These are phyloP conservation scores for Orthosia cruda DNA, from an alignment of 2,888 invertebrate species.

Conservation along the genomic window DNA sequence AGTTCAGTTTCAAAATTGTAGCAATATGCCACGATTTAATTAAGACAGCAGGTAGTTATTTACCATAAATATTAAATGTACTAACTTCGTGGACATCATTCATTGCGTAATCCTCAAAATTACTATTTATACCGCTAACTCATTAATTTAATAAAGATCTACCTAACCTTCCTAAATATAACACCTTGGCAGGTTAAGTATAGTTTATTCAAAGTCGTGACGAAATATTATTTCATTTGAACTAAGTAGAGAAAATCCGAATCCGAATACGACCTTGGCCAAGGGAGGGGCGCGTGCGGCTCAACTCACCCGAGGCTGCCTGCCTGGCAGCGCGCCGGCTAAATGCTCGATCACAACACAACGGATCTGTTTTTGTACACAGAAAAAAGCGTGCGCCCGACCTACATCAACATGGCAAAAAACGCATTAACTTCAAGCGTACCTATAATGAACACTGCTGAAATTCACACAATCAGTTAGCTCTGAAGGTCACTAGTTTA, in stretches of 20 bases:
- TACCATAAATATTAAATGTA: neutral
- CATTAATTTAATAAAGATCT: neutral
- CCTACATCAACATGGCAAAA: constrained; percentile 88
- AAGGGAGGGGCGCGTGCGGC: constrained; percentile 49
- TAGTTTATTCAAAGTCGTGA: neutral
- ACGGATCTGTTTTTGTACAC: constrained; percentile 81
- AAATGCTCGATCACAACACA: constrained; percentile 42
- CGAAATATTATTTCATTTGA: constrained; percentile 4
- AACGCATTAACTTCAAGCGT: constrained; percentile 73
- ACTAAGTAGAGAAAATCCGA: constrained; percentile 1
- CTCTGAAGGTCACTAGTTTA: constrained; percentile 71
- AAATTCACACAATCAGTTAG: constrained; percentile 69
- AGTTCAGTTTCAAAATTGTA: neutral
- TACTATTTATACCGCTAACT: neutral
- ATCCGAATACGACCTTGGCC: constrained; percentile 51
- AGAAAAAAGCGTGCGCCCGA: constrained; percentile 82
- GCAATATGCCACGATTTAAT: neutral
- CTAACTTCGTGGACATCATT: neutral
- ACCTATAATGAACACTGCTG: constrained; percentile 71
- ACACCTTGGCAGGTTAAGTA: neutral
- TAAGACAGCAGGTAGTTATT: neutral
- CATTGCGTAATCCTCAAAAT: neutral
- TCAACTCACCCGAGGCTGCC: constrained; percentile 47
- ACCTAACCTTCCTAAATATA: neutral
- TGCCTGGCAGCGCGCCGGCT: constrained; percentile 72